Evolutionary conservation across 2,888 invertebrate species (phyloP), one percentile per base, ranked within the genome.

Genomic region (Epinotia brunnichana): DNA sequence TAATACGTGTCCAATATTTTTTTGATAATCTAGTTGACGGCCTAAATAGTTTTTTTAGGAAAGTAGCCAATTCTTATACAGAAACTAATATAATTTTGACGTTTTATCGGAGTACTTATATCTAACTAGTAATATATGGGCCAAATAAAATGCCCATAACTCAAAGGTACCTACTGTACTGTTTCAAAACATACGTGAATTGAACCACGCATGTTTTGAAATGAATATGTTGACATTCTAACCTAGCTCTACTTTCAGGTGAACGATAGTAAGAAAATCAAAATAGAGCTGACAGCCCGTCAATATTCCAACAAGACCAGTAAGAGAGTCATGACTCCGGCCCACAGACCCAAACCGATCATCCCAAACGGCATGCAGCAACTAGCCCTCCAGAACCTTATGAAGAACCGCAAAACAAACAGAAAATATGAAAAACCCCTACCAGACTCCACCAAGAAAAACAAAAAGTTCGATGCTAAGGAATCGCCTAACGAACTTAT

Each of bases 291-390:
- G 11, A 78, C 77, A 62, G 35, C 79, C 74, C 83, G 84, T 51
- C 84, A 86, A 66, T 85, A 85, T 76, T 73, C 74, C n/a, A 86
- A 86, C 67, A 83, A 81, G 77, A 80, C 77, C 11, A 81, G 77
- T 72, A 86, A 81, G 76, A 86, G 83, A 75, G 77, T 82, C 0
- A 78, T 84, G 0, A 84, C 81, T 10, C 89, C 89, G 1, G 77
- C 82, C 0, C 84, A 86, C 72, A 83, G 87, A 79, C 85, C 85
- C 0, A 86, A 83, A 57, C 83, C 87, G 10, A 79, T 89, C 15
- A 79, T 84, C 71, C 85, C 85, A 2, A 84, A 83, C 70, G 78
- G 77, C 13, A 82, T 86, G 80, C 79, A 82, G 73, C 79, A 78
- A 78, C 76, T 70, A 57, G 80, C 60, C 13, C 17, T 67, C 4